Conservation (phyloP, 2,797 vertebrate species). For the Novumbra hubbsi region DNA sequence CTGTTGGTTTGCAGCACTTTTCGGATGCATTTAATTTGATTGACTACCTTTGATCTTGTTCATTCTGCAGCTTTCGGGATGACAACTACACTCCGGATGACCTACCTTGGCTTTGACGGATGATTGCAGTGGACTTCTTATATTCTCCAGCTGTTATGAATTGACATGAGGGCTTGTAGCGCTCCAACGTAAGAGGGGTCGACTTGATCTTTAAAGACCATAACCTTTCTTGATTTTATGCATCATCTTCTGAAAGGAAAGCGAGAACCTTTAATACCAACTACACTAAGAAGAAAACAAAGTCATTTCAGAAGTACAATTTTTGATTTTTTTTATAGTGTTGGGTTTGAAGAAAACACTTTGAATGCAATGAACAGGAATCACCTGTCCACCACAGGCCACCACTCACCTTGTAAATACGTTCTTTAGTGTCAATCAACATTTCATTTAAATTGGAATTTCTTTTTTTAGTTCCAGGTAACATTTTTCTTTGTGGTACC, state of each 20-base stretch:
- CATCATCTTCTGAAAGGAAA: conserved; percentile 16
- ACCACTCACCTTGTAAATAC: no score
- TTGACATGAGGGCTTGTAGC: conserved; percentile 16
- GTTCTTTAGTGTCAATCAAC: no score
- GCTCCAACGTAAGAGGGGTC: conserved; percentile 17
- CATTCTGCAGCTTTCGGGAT: conserved; percentile 32
- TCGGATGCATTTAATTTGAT: background rate
- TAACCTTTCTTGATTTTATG: conserved; percentile 37
- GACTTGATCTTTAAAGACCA: conserved; percentile 35
- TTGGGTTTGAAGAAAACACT: background rate
- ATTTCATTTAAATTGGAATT: no score
- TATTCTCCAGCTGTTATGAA: conserved; percentile 25
- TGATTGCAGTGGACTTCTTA: conserved; percentile 27
- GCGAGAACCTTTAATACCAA: background rate
- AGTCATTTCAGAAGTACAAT: background rate
- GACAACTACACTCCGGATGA: background rate
- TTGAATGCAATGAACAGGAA: background rate
- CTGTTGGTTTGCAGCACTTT: background rate
- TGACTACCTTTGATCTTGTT: conserved; percentile 36
- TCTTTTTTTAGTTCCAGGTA: no score
- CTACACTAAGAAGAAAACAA: background rate
- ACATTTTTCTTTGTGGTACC: no score
- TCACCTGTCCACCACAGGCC: background rate
- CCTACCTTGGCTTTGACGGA: conserved; percentile 12
- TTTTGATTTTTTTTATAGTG: background rate